phyloP scores from a whole-genome alignment of 2,797 vertebrate genomes.

The Sebastes glaucus region DNA sequence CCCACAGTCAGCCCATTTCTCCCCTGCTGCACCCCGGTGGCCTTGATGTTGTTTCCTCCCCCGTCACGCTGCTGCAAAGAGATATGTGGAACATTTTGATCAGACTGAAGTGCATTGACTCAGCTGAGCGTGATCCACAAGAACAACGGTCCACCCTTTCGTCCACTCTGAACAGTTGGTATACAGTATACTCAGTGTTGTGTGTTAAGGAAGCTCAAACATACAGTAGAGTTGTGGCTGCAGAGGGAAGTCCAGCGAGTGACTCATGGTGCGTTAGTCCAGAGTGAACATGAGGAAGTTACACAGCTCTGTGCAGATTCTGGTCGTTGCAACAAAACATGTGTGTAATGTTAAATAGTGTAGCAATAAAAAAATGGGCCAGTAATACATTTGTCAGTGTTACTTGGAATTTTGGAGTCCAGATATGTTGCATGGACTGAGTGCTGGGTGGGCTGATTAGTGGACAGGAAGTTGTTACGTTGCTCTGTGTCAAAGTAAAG shows the following conservation, averaged over 20 bases:
- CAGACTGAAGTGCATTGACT: not conserved
- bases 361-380: not conserved
- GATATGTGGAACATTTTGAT: not conserved
- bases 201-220: not conserved
- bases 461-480: not conserved
- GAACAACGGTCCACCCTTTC: not conserved
- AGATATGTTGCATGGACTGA: not conserved
- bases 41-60: not conserved
- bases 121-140: not conserved
- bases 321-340: not conserved
- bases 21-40: not conserved
- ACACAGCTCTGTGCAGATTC: constrained; percentile 17
- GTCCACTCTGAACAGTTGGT: not conserved
- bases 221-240: constrained; percentile 15
- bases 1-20: not conserved
- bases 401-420: not conserved
- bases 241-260: constrained; percentile 53
- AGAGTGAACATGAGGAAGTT: constrained; percentile 62
- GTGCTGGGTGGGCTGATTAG: not conserved
- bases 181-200: not conserved
- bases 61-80: not conserved
- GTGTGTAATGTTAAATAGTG: not conserved
- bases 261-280: constrained; percentile 21
- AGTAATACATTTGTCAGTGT: not conserved
- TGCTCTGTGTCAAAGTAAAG: not conserved